Evolutionary conservation across 2,113 vertebrate species (phyloP), one percentile per base, ranked within the genome.

Genomic region (Indri indri): DNA sequence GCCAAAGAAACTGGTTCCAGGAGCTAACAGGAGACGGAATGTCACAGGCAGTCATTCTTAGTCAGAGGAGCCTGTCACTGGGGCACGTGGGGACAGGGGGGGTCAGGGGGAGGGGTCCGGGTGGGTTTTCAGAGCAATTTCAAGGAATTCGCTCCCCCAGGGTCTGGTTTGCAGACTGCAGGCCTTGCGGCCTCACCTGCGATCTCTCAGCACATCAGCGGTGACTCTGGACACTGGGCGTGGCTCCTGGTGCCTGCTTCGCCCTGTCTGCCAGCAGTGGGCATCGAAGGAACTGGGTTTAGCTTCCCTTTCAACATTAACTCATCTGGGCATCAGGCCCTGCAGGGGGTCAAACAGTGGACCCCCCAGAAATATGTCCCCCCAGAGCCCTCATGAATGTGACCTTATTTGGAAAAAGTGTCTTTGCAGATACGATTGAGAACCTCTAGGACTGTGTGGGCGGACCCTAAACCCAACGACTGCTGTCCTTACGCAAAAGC

Each of bases 71-170:
- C 22, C 25, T 5, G 5, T 61, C 92, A 23, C 0, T 0, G 50
- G 20, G 42, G 5, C 80, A 18, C 1, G 0, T 32, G 20, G 42
- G 5, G 37, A 8, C 22, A 3, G 0, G 27, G 11, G 61, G 11
- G 61, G 10, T 42, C 5, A 6, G 17, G 52, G 52, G 52, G 52
- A 18, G 25, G 27, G 27, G 40, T 22, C 68, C 90, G 4, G 10
- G 57, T 8, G 32, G 65, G 50, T 22, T 61, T n/a, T 22, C 65
- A 52, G 84, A 34, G 57, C 50, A 22, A 8, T 37, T 17, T 70
- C 0, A 0, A 2, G 37, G 23, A 40, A 32, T 30, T 30, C 1
- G 0, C 42, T 86, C 16, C 27, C 10, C 40, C 52, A 17, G 25
- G 30, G 14, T 45, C 59, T 25, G 42, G 80, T 34, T 70, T 4